Percentiles rank a stretch among this genome's conserved stretches.
phyloP scores from a whole-genome alignment of 2,888 invertebrate species.

The Tetranychus truncatus region DNA sequence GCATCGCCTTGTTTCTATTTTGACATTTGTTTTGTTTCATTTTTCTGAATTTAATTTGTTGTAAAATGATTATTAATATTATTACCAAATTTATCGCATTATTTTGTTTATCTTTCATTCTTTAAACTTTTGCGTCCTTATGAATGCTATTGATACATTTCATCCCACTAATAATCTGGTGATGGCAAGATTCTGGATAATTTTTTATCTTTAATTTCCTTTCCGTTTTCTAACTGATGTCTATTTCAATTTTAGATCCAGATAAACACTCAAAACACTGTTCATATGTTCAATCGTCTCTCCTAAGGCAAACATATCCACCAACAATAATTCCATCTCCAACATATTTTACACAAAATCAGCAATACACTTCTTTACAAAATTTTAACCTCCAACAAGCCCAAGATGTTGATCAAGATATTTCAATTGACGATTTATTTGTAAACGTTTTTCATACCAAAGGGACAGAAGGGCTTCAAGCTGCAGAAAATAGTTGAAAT shows the following conservation, averaged over 20 bases:
- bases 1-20: too few species aligned
- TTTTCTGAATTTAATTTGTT: too few species aligned
- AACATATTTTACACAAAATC: not conserved
- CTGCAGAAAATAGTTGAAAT: not conserved
- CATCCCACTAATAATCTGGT: too few species aligned
- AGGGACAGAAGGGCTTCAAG: not conserved
- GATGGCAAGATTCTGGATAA: too few species aligned
- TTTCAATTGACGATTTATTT: not conserved
- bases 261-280: constrained; percentile 7
- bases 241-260: not conserved
- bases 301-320: constrained; percentile 7
- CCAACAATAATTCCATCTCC: not conserved
- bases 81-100: too few species aligned
- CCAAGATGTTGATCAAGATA: not conserved
- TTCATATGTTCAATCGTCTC: not conserved
- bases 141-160: too few species aligned
- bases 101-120: too few species aligned
- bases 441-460: not conserved
- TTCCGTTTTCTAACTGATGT: too few species aligned
- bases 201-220: too few species aligned
- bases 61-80: too few species aligned
- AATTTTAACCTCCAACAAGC: not conserved
- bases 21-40: too few species aligned
- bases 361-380: constrained; percentile 9
- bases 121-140: too few species aligned